phyloP scores from a whole-genome alignment of 2,888 invertebrate genomes.

The Mimumesa dahlbomi region DNA sequence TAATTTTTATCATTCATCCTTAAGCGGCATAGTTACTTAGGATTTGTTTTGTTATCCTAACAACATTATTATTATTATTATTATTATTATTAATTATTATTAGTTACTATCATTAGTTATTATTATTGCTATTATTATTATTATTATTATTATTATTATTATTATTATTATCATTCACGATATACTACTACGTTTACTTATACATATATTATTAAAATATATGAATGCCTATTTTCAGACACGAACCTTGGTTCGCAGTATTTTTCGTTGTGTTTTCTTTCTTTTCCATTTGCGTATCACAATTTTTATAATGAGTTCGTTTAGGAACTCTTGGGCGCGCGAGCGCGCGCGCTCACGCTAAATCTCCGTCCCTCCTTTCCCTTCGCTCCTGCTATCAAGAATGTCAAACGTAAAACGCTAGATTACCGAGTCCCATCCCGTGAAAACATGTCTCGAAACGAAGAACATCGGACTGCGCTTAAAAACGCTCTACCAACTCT shows the following conservation, averaged over 20 bases:
- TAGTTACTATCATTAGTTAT: constrained; percentile 57
- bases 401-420: not conserved
- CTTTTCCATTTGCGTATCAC: constrained; percentile 19
- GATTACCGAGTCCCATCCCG: not conserved
- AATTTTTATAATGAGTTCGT: constrained; percentile 1
- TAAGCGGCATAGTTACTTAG: constrained; percentile 69
- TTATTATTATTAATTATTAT: constrained; percentile 61
- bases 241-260: constrained; percentile 45
- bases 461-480: not conserved
- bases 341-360: not conserved
- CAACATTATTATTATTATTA: constrained; percentile 62
- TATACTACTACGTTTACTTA: constrained; percentile 73
- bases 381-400: not conserved
- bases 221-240: constrained; percentile 76
- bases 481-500: not conserved
- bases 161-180: constrained; percentile 64
- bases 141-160: constrained; percentile 61
- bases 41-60: constrained; percentile 74
- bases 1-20: constrained; percentile 66
- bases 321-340: too few relatives aligned
- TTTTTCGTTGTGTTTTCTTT: constrained; percentile 46
- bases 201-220: constrained; percentile 74
- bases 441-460: not conserved
- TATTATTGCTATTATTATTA: constrained; percentile 58
- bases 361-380: not conserved